Evolutionary conservation across 2,888 invertebrate species (phyloP).

Genomic region (Spisula solida): DNA sequence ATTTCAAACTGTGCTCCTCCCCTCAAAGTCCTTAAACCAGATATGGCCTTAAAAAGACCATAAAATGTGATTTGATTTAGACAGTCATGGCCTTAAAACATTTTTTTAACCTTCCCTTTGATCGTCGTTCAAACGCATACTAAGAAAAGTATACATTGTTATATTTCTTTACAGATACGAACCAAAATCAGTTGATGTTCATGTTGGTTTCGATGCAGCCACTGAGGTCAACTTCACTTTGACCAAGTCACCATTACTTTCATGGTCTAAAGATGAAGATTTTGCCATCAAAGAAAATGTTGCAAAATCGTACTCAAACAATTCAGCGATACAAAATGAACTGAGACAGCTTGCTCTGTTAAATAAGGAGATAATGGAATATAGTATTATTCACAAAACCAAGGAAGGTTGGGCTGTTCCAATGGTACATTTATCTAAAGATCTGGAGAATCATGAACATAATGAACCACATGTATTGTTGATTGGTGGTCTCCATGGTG

Average conservation of each 20-base stretch:
- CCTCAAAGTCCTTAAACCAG: too few relatives aligned
- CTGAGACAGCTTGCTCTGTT: conserved; percentile 92
- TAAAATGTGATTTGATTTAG: too few relatives aligned
- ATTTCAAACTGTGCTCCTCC: too few relatives aligned
- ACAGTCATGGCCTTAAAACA: too few relatives aligned
- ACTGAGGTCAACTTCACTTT: conserved; percentile 93
- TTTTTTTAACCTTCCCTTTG: too few relatives aligned
- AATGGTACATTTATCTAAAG: conserved; percentile 77
- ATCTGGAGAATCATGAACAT: conserved; percentile 68
- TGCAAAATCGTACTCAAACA: conserved; percentile 90
- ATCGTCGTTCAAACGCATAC: too few relatives aligned
- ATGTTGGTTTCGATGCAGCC: conserved; percentile 89
- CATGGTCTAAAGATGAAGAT: conserved; percentile 90
- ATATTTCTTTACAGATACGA: conserved; percentile 77
- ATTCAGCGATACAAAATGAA: conserved; percentile 90
- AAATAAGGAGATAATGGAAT: conserved; percentile 90
- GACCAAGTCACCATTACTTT: conserved; percentile 89
- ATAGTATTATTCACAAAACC: conserved; percentile 66
- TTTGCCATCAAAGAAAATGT: conserved; percentile 88
- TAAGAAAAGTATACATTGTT: neutral
- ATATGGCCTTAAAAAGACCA: too few relatives aligned
- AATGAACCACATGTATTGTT: conserved; percentile 93
- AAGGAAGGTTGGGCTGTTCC: conserved; percentile 72
- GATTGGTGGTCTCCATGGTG: conserved; percentile 91
- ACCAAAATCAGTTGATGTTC: conserved; percentile 90